Base-by-base conservation (phyloP, 1,140 invertebrate species). In the Papilio aristodemus region DNA sequence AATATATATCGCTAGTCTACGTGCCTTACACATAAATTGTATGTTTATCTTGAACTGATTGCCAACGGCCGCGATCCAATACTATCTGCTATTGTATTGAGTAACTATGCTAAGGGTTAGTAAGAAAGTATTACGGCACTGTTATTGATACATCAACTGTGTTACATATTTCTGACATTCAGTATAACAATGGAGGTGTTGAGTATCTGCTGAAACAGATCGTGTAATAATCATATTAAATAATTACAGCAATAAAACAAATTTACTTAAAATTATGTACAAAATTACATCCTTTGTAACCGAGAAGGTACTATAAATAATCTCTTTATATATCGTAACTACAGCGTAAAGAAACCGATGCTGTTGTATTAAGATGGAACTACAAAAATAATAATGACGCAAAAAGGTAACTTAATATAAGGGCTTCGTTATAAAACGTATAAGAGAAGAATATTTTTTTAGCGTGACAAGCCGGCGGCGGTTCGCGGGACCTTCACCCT, bases 401-500 rank as follows among this genome's bases (percentile, higher is more conserved):
- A 59, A 59, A 59, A 54, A 54, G 46, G 57, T 59, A 59, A 59
- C 57, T n/a, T 59, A 36, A 59, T 59, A 59, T 59, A 59, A 59
- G 57, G 57, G 57, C 57, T 59, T 59, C 25, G 57, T 32, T 32
- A 59, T 59, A 59, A 59, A 59, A 59, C 32, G 57, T 32, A 59
- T 59, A 59, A 58, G 27, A 58, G 19, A 32, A 25, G 19, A 10
- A 59, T 27, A 14, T 32, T 59, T 37, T n/a, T 32, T 14, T 59
- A 59, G 58, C 58, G 58, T 46, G 58, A 32, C 27, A 59, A 32
- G 58, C 58, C 58, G 58, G n/a, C 27, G 75, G 72, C 72, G 69
- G 57, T 70, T 72, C 77, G 80, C 77, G 80, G 70, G 86, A 86
- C 89, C 87, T 89, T 91, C 87, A 91, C 86, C 89, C 85, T 89